A percentile compares a stretch with the other conserved stretches of the same genome.
Conservation (phyloP, 2,888 invertebrate species). For the Dynastes hyllus region DNA sequence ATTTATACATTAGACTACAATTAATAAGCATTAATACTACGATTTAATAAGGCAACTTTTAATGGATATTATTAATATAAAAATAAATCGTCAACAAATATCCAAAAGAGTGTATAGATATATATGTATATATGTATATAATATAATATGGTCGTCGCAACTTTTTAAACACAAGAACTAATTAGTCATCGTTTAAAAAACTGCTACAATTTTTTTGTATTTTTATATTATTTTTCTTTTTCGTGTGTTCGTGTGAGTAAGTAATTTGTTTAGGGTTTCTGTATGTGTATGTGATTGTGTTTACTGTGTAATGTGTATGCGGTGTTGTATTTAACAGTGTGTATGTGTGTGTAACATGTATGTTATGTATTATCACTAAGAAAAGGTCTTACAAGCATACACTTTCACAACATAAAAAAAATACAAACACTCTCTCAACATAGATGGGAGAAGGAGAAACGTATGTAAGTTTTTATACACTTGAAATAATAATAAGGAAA, state of each 20-base stretch:
- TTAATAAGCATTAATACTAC: slow-evolving; percentile 49
- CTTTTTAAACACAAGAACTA: slow-evolving; percentile 13
- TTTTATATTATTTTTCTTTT: slow-evolving; percentile 53
- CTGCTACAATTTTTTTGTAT: slow-evolving; percentile 45
- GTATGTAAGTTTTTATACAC: slow-evolving; percentile 37
- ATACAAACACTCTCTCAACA: slow-evolving; percentile 39
- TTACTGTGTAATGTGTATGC: slow-evolving; percentile 47
- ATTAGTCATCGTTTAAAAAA: slow-evolving; percentile 11
- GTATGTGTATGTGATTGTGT: slow-evolving; percentile 54
- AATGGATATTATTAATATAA: slow-evolving; percentile 50
- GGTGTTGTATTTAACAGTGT: slow-evolving; percentile 36
- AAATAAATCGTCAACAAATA: slow-evolving; percentile 53
- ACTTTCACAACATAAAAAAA: slow-evolving; percentile 49
- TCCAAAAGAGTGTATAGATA: slow-evolving; percentile 50
- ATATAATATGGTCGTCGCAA: slow-evolving; percentile 50
- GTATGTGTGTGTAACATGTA: slow-evolving; percentile 16
- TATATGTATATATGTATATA: slow-evolving; percentile 48
- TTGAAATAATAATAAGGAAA: slow-evolving; percentile 21
- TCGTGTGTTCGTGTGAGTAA: slow-evolving; percentile 54
- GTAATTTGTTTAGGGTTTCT: slow-evolving; percentile 43
- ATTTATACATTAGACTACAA: slow-evolving; percentile 37
- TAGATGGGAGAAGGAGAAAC: slow-evolving; percentile 8
- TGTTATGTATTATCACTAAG: slow-evolving; percentile 47
- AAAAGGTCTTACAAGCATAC: slow-evolving; percentile 52
- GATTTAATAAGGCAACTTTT: slow-evolving; percentile 49